Percentiles rank a stretch among this genome's conserved stretches.
phyloP scores from a whole-genome alignment of 1,140 invertebrate species.

The Elymnias hypermnestra region DNA sequence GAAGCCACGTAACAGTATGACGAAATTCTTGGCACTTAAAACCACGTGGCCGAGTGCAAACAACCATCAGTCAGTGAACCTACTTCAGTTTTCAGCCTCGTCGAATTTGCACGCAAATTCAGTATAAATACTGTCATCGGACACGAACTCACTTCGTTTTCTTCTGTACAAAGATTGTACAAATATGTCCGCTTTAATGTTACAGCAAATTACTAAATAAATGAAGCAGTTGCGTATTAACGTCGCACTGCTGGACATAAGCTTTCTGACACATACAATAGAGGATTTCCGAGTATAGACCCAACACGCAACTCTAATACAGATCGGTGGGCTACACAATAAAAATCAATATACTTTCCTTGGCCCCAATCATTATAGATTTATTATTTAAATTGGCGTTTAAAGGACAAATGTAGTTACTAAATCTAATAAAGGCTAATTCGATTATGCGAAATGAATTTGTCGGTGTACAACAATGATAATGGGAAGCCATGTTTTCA shows the following conservation, averaged over 20 bases:
- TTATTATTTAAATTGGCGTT: not conserved
- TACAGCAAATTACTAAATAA: too few species aligned
- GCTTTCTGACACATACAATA: too few species aligned
- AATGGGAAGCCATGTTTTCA: not conserved
- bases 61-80: constrained; percentile 14
- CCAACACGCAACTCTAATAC: too few species aligned
- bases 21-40: constrained; percentile 17
- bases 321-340: too few species aligned
- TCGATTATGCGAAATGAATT: not conserved
- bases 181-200: too few species aligned
- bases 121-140: not conserved
- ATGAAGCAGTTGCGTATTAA: too few species aligned
- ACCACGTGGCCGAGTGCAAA: constrained; percentile 18
- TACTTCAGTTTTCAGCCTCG: constrained; percentile 3
- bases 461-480: not conserved
- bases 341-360: not conserved
- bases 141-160: not conserved
- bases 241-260: too few species aligned
- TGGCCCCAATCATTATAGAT: not conserved
- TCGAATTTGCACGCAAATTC: constrained; percentile 2
- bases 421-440: not conserved
- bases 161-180: too few species aligned
- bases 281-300: too few species aligned
- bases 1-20: constrained; percentile 20
- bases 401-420: not conserved